Percentiles rank a stretch among this genome's conserved stretches.
These are phyloP conservation scores for Sphaerophoria rueppellii DNA, from an alignment of 2,888 invertebrate genomes.

Conservation along the genomic window DNA sequence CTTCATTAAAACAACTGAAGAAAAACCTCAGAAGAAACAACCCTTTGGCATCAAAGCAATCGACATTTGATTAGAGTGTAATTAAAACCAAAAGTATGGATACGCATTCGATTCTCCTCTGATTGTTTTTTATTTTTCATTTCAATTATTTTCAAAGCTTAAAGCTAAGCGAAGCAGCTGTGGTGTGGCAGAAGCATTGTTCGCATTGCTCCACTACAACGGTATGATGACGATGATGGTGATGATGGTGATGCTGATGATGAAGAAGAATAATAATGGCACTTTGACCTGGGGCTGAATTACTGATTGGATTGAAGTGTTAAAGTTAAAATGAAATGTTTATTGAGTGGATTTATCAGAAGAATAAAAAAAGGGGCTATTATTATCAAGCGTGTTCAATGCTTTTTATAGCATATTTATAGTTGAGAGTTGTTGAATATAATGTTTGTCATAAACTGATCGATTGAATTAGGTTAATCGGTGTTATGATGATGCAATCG, in stretches of 20 bases:
- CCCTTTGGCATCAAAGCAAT: conserved; percentile 65
- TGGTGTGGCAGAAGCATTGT: no score
- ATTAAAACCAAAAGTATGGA: conserved; percentile 64
- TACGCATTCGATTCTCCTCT: conserved; percentile 15
- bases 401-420: not conserved
- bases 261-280: conserved; percentile 64
- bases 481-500: conserved; percentile 38
- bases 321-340: conserved; percentile 68
- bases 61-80: conserved; percentile 70
- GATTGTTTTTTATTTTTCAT: conserved; percentile 19
- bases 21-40: conserved; percentile 28
- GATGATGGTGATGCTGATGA: conserved; percentile 4
- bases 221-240: not conserved
- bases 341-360: conserved; percentile 66
- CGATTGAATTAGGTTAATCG: conserved; percentile 68
- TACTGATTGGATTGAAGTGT: conserved; percentile 67
- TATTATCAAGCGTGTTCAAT: conserved; percentile 40
- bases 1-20: conserved; percentile 36
- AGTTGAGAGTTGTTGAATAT: not conserved
- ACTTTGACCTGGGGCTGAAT: conserved; percentile 62
- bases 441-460: conserved; percentile 31
- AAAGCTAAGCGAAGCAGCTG: no score
- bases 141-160: not conserved
- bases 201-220: not conserved
- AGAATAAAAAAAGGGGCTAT: conserved; percentile 34